These are phyloP conservation scores for Cheilinus undulatus DNA, from an alignment of 2,113 vertebrate species.

Conservation along the genomic window DNA sequence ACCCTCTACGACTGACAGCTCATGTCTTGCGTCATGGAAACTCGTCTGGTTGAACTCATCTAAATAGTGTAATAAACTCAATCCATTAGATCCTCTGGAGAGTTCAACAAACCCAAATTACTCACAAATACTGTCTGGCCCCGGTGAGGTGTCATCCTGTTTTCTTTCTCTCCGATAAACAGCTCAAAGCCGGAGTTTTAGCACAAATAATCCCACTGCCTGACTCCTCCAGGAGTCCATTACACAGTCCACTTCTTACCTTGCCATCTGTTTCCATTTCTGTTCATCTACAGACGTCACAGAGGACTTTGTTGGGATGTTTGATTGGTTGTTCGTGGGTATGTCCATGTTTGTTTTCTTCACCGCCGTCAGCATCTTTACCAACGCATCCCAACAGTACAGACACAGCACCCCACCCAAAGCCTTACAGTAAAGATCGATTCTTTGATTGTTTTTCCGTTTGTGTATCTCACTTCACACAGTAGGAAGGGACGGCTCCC, in stretches of 20 bases:
- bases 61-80: conserved; percentile 28
- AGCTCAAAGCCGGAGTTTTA: conserved; percentile 54
- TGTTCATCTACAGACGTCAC: conserved; percentile 38
- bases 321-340: conserved; percentile 25
- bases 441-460: conserved; percentile 69
- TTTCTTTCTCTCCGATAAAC: conserved; percentile 20
- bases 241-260: conserved; percentile 10
- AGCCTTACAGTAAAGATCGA: conserved; percentile 81
- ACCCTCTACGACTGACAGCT: conserved; percentile 31
- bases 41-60: conserved; percentile 49
- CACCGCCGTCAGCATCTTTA: conserved; percentile 12
- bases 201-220: conserved; percentile 76
- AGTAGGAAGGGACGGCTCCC: conserved; percentile 61
- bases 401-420: conserved; percentile 78
- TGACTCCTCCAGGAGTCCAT: conserved; percentile 41
- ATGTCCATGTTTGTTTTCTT: background rate
- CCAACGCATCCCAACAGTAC: conserved; percentile 21
- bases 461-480: conserved; percentile 76
- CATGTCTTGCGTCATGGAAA: conserved; percentile 57
- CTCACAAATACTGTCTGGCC: conserved; percentile 45
- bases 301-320: conserved; percentile 36
- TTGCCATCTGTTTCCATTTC: conserved; percentile 1
- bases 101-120: conserved; percentile 43
- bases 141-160: conserved; percentile 33
- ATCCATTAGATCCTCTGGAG: conserved; percentile 28